Percentiles rank a stretch among this genome's conserved stretches.
Evolutionary conservation across 2,113 vertebrate species (phyloP).

Genomic region (Salvator merianae): DNA sequence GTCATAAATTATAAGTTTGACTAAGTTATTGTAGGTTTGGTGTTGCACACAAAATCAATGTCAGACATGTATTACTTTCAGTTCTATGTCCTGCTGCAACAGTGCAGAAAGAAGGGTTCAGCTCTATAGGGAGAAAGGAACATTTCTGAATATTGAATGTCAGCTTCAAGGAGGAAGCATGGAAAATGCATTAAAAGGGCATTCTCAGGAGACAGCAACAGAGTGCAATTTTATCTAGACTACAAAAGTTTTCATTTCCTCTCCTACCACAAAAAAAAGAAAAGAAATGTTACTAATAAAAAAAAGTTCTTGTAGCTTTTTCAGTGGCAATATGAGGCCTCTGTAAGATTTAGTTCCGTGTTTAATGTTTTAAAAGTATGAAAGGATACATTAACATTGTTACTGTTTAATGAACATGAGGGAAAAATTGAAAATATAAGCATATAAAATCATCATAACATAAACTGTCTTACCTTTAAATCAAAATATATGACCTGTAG

Average conservation of each 20-base stretch:
- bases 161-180: constrained; percentile 27
- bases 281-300: constrained; percentile 24
- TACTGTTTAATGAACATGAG: background rate
- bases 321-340: constrained; percentile 17
- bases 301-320: constrained; percentile 5
- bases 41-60: constrained; percentile 8
- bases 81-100: constrained; percentile 23
- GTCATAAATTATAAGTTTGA: constrained; percentile 7
- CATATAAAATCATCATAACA: background rate
- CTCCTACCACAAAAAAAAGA: background rate
- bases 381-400: background rate
- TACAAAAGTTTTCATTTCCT: constrained; percentile 37
- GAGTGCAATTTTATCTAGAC: constrained; percentile 7
- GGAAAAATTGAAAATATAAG: background rate
- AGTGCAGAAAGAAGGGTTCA: background rate
- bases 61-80: constrained; percentile 19
- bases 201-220: constrained; percentile 21
- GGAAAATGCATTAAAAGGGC: constrained; percentile 19
- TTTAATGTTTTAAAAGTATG: background rate
- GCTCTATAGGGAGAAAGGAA: constrained; percentile 4
- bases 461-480: background rate
- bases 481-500: background rate
- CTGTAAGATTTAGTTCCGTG: background rate
- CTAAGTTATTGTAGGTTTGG: constrained; percentile 22
- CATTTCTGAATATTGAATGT: constrained; percentile 32